These are phyloP conservation scores for Mesaphorura yosii DNA, from an alignment of 1,140 invertebrate genomes.

Conservation along the genomic window DNA sequence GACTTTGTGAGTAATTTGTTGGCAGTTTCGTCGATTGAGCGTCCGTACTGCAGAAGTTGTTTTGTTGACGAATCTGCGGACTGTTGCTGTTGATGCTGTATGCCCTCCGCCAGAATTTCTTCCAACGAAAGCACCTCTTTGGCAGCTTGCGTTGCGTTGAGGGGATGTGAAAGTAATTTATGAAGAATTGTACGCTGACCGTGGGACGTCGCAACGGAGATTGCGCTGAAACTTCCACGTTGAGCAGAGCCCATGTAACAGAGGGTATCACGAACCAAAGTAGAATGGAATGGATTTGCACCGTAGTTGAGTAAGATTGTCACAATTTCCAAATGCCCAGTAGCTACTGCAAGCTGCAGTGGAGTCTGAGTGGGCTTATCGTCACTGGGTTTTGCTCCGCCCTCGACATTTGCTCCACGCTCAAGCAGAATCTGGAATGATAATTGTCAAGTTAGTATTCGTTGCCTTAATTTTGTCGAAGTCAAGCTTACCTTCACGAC, in stretches of 20 bases:
- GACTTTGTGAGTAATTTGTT: constrained; percentile 52
- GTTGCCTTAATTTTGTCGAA: not conserved
- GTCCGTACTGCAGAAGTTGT: not conserved
- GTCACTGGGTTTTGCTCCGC: constrained; percentile 63
- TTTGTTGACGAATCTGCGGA: constrained; percentile 4
- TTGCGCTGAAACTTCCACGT: constrained; percentile 58
- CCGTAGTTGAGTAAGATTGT: constrained; percentile 64
- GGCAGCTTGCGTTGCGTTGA: constrained; percentile 48
- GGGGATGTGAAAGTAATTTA: constrained; percentile 63
- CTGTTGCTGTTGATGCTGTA: too few relatives aligned
- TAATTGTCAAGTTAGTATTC: not conserved
- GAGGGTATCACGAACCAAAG: constrained; percentile 63
- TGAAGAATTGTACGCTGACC: constrained; percentile 64
- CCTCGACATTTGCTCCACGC: constrained; percentile 70
- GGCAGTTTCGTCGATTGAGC: constrained; percentile 36
- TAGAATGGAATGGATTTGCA: constrained; percentile 74
- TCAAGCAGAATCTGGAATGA: constrained; percentile 52
- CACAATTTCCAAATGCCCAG: constrained; percentile 67
- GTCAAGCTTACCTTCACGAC: constrained; percentile 31
- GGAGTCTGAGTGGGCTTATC: constrained; percentile 76
- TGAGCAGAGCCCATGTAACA: constrained; percentile 74
- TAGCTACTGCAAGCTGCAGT: constrained; percentile 67
- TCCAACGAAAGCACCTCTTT: constrained; percentile 72
- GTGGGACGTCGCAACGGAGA: constrained; percentile 74
- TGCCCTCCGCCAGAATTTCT: constrained; percentile 77